Evolutionary conservation across 2,113 vertebrate species (phyloP).

Genomic region (Scytalopus superciliaris): DNA sequence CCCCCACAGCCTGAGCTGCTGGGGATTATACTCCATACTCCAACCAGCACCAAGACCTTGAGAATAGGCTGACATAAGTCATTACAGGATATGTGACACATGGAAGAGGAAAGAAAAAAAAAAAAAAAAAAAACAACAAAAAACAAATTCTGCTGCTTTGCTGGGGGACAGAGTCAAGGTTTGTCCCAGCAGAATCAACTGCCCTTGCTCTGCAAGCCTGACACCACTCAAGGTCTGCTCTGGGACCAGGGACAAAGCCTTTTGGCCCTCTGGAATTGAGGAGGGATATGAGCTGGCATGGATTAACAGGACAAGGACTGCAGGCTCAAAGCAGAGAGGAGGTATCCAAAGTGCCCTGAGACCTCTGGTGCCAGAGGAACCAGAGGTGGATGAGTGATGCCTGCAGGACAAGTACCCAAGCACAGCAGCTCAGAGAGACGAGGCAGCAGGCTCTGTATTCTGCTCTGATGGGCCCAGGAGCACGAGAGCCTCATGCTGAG

Average conservation of each 20-base stretch:
- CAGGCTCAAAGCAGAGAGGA: rapidly evolving
- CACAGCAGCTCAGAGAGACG: rapidly evolving
- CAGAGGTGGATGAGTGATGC: background rate
- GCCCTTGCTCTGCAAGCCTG: background rate
- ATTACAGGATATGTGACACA: background rate
- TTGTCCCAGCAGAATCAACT: background rate
- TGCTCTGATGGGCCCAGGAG: background rate
- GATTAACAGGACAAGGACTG: background rate
- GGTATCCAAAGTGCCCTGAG: background rate
- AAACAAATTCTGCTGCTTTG: background rate
- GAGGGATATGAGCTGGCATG: background rate
- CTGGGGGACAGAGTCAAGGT: background rate
- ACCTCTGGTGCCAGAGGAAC: background rate
- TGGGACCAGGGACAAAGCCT: background rate
- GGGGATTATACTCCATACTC: background rate
- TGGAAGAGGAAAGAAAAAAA: background rate
- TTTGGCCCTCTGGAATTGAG: background rate
- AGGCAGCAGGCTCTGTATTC: background rate
- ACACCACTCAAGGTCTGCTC: background rate
- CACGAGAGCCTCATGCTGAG: rapidly evolving
- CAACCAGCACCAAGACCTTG: background rate
- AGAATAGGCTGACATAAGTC: background rate
- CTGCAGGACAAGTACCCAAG: background rate
- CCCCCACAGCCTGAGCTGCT: background rate
- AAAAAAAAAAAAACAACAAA: background rate